Evolutionary conservation across 1,140 invertebrate genomes (phyloP).

Genomic region (Bombus picipes): DNA sequence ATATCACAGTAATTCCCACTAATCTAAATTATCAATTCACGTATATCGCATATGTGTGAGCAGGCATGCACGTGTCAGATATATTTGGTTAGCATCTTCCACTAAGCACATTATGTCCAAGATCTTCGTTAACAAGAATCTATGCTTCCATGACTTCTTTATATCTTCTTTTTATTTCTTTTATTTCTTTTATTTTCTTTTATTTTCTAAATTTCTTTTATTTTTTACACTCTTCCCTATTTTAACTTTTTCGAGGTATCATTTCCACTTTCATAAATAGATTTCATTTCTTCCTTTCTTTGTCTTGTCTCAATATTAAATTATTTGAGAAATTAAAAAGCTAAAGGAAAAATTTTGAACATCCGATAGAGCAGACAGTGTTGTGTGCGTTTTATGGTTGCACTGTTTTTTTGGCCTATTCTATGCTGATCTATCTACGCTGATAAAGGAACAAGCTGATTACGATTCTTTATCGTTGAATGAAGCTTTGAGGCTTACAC

Average conservation of each 20-base stretch:
- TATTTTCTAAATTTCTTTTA: too few species aligned
- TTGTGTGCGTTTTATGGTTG: conserved; percentile 26
- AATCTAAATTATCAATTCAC: not conserved
- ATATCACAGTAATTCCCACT: not conserved
- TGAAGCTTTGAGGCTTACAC: not conserved
- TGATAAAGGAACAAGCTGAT: conserved; percentile 1
- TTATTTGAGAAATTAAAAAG: not conserved
- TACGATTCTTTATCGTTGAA: conserved; percentile 14
- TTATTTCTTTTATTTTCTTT: too few species aligned
- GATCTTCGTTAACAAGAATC: not conserved
- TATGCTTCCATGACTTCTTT: not conserved
- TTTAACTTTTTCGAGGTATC: too few species aligned
- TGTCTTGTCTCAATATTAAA: not conserved
- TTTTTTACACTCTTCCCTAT: not conserved
- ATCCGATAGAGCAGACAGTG: not conserved
- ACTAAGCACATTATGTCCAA: not conserved
- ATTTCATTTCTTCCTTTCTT: not conserved
- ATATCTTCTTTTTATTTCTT: too few species aligned
- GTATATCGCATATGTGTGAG: not conserved
- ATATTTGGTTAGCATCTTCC: not conserved
- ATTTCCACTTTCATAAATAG: not conserved
- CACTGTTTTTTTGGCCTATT: conserved; percentile 2
- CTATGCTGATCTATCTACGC: not conserved
- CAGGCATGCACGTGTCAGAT: not conserved
- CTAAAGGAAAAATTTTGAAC: not conserved